These are phyloP conservation scores for Mactra quadrangularis DNA, from an alignment of 1,140 invertebrate species.

Conservation along the genomic window DNA sequence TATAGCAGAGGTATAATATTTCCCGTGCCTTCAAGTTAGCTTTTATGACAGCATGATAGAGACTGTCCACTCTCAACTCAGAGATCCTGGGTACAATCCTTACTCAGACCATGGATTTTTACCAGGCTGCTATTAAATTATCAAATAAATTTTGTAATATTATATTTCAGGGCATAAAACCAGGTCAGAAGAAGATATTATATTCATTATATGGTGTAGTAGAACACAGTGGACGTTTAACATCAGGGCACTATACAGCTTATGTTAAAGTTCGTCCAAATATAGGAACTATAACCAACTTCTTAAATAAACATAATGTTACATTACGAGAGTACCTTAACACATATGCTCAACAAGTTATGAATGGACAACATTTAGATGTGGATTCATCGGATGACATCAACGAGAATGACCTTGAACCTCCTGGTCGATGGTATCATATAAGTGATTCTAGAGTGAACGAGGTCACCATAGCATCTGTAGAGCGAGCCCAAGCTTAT, in stretches of 20 bases:
- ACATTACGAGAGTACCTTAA: conserved; percentile 72
- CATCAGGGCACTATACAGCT: conserved; percentile 98
- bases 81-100: no score
- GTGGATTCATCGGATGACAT: conserved; percentile 66
- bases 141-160: no score
- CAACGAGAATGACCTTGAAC: conserved; percentile 80
- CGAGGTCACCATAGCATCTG: conserved; percentile 91
- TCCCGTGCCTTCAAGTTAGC: no score
- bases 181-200: conserved; percentile 86
- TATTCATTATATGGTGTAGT: conserved; percentile 98
- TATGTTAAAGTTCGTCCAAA: conserved; percentile 87
- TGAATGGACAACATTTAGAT: conserved; percentile 57
- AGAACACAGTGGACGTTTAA: conserved; percentile 95
- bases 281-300: conserved; percentile 75
- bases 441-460: conserved; percentile 94
- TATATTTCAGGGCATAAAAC: conserved; percentile 74
- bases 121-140: no score
- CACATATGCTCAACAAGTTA: conserved; percentile 66
- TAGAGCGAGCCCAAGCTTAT: conserved; percentile 96
- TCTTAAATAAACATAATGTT: conserved; percentile 76
- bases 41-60: no score
- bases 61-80: no score
- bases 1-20: no score
- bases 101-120: no score
- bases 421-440: conserved; percentile 93